Evolutionary conservation across 2,797 vertebrate species (phyloP).

Genomic region (Rhyacichthys aspro): DNA sequence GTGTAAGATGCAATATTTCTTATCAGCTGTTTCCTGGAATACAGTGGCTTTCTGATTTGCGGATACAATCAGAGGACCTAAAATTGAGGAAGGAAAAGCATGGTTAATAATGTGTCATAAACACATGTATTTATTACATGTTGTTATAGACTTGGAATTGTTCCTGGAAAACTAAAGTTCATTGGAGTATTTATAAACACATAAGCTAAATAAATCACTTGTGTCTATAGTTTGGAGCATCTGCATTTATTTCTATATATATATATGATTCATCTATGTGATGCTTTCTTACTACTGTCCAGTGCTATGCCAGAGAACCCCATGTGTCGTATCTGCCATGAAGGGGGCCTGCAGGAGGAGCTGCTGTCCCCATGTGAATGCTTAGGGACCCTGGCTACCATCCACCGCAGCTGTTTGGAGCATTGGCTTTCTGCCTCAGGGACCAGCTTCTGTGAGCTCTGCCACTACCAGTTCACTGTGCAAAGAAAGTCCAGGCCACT

Average conservation of each 20-base stretch:
- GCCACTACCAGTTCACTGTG: conserved; percentile 88
- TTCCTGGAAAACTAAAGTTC: no score
- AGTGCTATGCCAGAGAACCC: conserved; percentile 25
- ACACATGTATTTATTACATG: no score
- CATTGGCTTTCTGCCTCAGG: conserved; percentile 88
- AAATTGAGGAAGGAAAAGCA: not conserved
- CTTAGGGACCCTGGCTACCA: conserved; percentile 84
- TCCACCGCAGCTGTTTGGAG: conserved; percentile 89
- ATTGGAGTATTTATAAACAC: no score
- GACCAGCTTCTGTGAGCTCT: conserved; percentile 90
- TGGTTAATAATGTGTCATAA: no score
- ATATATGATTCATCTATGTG: not conserved
- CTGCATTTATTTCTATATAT: not conserved
- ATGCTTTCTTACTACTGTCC: not conserved
- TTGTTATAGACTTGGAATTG: no score
- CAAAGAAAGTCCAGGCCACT: conserved; percentile 85
- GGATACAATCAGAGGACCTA: not conserved
- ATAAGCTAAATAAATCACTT: no score
- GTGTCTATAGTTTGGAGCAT: no score
- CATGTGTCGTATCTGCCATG: conserved; percentile 84
- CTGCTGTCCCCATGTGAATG: conserved; percentile 88
- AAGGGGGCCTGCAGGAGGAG: conserved; percentile 85
- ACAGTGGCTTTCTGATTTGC: not conserved
- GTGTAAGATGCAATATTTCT: not conserved
- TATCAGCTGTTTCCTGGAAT: not conserved